These are phyloP conservation scores for Cyprinodon brontotheroides DNA, from an alignment of 2,113 vertebrate genomes.

Conservation along the genomic window DNA sequence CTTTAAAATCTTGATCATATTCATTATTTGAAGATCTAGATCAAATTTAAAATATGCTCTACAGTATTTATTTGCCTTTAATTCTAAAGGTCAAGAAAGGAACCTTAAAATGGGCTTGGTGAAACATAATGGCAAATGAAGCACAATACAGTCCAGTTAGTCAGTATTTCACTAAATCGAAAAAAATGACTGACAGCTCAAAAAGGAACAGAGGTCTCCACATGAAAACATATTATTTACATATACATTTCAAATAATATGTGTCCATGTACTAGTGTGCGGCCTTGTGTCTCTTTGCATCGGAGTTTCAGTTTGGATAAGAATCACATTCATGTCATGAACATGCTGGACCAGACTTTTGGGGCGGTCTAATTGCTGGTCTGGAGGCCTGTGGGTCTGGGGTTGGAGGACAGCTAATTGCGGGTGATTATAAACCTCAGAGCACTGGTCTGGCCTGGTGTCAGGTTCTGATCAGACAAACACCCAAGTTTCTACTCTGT, in stretches of 20 bases:
- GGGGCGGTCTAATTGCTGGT: conserved; percentile 72
- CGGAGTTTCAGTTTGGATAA: conserved; percentile 52
- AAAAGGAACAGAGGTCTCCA: conserved; percentile 64
- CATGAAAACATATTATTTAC: conserved; percentile 29
- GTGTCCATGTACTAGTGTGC: not conserved
- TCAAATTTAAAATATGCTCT: not conserved
- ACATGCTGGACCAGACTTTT: conserved; percentile 66
- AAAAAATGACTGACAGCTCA: conserved; percentile 68
- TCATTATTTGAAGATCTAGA: not conserved
- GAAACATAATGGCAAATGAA: conserved; percentile 53
- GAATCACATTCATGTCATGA: conserved; percentile 62
- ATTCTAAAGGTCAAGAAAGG: conserved; percentile 2
- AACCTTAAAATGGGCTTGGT: conserved; percentile 37
- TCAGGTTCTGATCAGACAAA: conserved; percentile 66
- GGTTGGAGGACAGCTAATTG: conserved; percentile 70
- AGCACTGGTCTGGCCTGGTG: conserved; percentile 52
- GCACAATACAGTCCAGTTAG: conserved; percentile 45
- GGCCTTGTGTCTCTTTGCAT: conserved; percentile 13
- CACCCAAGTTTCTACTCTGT: conserved; percentile 33
- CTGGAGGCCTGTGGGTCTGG: conserved; percentile 67
- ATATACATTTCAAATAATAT: conserved; percentile 18
- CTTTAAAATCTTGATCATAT: not conserved
- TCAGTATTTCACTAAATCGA: not conserved
- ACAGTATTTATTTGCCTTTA: conserved; percentile 3
- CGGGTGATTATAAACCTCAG: conserved; percentile 81